phyloP scores from a whole-genome alignment of 2,797 vertebrate genomes.

The Manis crassicaudata region DNA sequence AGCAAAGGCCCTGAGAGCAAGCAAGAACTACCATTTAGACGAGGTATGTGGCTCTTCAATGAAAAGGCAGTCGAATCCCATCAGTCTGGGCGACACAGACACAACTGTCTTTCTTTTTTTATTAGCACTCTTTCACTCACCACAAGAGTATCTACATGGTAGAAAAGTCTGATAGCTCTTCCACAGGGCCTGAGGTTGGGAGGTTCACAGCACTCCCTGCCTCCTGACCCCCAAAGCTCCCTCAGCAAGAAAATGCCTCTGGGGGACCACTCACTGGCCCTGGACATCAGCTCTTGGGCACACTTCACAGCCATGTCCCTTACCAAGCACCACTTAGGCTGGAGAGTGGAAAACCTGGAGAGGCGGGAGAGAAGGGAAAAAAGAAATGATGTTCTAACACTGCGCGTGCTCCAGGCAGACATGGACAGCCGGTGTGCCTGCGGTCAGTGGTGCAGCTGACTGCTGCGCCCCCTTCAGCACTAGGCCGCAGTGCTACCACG shows the following conservation, averaged over 20 bases:
- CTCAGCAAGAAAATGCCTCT: neutral
- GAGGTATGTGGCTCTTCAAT: neutral
- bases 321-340: conserved; percentile 51
- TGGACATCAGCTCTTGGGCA: neutral
- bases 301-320: neutral
- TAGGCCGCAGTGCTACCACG: neutral
- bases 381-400: neutral
- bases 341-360: accelerated
- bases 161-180: neutral
- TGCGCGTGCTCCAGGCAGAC: neutral
- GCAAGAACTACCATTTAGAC: neutral
- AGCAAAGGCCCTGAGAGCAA: neutral
- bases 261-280: neutral
- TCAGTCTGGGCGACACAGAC: neutral
- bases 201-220: neutral
- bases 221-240: neutral
- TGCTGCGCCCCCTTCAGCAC: neutral
- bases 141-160: neutral
- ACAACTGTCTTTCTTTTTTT: neutral
- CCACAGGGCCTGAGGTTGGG: neutral
- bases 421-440: neutral
- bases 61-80: neutral
- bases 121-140: neutral
- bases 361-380: neutral
- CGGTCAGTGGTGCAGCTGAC: neutral